Evolutionary conservation across 1,140 invertebrate genomes (phyloP).

Genomic region (Littorina saxatilis): DNA sequence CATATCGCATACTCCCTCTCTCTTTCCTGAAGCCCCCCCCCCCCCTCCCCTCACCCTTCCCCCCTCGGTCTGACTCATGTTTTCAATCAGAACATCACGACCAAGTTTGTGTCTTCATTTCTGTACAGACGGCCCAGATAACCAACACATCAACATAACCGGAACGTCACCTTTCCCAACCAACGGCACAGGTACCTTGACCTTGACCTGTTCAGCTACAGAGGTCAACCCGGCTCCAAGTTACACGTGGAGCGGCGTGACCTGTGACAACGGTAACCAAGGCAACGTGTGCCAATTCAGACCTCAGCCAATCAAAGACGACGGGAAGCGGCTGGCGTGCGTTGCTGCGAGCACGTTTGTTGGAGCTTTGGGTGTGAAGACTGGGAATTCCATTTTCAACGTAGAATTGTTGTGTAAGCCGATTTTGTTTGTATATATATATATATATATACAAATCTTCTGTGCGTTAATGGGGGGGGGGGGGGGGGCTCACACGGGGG

Average conservation of each 20-base stretch:
- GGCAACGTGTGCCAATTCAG: not conserved
- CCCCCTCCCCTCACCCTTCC: no score
- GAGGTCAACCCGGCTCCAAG: constrained; percentile 18
- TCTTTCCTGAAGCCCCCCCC: no score
- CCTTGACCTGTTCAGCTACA: constrained; percentile 6
- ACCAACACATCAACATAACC: not conserved
- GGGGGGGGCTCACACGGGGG: no score
- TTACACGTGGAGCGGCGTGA: constrained; percentile 15
- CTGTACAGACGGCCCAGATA: constrained; percentile 8
- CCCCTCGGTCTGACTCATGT: no score
- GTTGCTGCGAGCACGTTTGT: not conserved
- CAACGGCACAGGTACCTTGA: not conserved
- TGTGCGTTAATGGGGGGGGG: not conserved
- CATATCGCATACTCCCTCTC: no score
- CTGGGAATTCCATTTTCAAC: not conserved
- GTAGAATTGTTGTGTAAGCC: not conserved
- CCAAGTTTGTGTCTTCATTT: not conserved
- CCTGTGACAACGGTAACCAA: constrained; percentile 22
- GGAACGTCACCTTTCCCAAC: not conserved
- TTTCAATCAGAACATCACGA: no score
- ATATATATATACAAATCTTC: no score
- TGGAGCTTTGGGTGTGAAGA: not conserved
- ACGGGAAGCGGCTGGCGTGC: constrained; percentile 7
- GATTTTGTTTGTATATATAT: not conserved
- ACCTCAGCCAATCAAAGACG: constrained; percentile 15